A percentile compares a stretch with the other conserved stretches of the same genome.
Conservation (phyloP, 64 coral and sea anemone species). For the Montipora cactus region DNA sequence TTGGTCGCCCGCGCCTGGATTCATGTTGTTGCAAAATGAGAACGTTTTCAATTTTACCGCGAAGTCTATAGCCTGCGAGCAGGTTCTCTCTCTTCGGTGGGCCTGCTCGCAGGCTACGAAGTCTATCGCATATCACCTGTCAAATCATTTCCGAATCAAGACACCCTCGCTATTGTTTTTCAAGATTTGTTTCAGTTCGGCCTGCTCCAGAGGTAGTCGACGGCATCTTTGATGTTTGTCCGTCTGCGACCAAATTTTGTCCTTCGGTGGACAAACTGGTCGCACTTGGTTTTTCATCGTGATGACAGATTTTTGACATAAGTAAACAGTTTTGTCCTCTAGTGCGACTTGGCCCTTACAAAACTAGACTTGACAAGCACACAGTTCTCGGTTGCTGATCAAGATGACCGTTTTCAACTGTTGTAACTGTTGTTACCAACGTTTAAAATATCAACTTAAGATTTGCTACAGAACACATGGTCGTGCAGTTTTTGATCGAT, state of each 20-base stretch:
- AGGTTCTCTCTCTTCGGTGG: too few relatives aligned
- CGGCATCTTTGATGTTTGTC: slow-evolving; percentile 32
- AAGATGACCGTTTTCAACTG: background rate
- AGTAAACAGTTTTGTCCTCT: slow-evolving; percentile 34
- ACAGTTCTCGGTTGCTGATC: slow-evolving; percentile 8
- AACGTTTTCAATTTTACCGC: too few relatives aligned
- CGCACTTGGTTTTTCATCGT: slow-evolving; percentile 67
- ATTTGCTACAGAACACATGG: slow-evolving; percentile 9
- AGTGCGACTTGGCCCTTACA: background rate
- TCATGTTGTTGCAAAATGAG: too few relatives aligned
- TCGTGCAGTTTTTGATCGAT: slow-evolving; percentile 8
- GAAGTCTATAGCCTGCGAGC: too few relatives aligned
- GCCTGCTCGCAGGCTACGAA: too few relatives aligned
- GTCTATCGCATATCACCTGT: too few relatives aligned
- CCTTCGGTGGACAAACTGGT: slow-evolving; percentile 47
- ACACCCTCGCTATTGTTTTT: too few relatives aligned
- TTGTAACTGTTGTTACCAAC: background rate
- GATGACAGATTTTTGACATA: slow-evolving; percentile 54
- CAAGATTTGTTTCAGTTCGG: slow-evolving; percentile 26
- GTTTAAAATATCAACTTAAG: slow-evolving; percentile 23
- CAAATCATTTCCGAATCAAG: too few relatives aligned
- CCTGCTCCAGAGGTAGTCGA: slow-evolving; percentile 32
- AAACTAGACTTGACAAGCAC: background rate
- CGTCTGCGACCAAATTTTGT: slow-evolving; percentile 31
- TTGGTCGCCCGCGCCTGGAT: too few relatives aligned